Conservation (phyloP, 2,797 vertebrate species). For the Aphelocoma californica region DNA sequence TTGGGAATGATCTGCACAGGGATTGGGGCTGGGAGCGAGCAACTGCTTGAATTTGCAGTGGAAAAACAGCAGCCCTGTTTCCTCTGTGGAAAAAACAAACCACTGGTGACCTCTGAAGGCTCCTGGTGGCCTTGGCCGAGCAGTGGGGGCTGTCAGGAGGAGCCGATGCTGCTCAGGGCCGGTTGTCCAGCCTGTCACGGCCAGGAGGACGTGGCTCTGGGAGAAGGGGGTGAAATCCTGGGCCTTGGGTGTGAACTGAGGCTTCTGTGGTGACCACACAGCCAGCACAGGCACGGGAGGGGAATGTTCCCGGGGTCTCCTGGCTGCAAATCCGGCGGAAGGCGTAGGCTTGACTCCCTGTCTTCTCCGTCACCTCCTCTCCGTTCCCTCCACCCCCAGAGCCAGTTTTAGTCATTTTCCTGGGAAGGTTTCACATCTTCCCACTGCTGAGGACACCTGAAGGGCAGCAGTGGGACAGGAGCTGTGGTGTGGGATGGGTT, state of each 20-base stretch:
- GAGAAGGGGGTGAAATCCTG: not conserved
- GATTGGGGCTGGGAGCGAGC: fast-evolving
- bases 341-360: not conserved
- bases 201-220: not conserved
- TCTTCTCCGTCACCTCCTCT: not conserved
- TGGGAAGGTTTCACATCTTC: not conserved
- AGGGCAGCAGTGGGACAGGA: not conserved
- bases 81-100: not conserved
- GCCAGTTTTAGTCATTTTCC: not conserved
- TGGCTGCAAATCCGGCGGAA: not conserved
- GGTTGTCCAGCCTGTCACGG: not conserved
- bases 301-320: not conserved
- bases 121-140: not conserved
- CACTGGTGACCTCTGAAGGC: not conserved
- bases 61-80: not conserved
- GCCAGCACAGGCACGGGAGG: not conserved
- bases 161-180: not conserved
- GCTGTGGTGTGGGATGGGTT: not conserved
- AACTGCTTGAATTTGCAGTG: not conserved
- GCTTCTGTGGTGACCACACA: not conserved
- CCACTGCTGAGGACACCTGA: not conserved
- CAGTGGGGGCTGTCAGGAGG: not conserved
- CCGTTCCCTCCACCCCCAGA: not conserved
- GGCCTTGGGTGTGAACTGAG: not conserved
- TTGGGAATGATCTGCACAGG: not conserved